A percentile compares a stretch with the other conserved stretches of the same genome.
Evolutionary conservation across 2,888 invertebrate genomes (phyloP).

Genomic region (Aporophyla lueneburgensis): DNA sequence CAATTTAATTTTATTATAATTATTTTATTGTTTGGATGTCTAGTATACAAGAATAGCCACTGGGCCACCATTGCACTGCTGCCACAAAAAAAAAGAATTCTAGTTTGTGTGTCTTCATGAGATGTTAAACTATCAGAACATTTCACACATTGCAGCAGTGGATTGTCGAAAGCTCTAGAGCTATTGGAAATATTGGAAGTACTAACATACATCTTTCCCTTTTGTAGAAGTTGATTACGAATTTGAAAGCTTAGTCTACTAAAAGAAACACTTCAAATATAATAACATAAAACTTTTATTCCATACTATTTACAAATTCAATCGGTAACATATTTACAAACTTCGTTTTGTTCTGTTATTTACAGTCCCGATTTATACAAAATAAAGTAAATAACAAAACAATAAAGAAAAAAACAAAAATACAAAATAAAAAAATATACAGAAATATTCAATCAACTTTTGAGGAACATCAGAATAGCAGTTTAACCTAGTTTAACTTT

Average conservation of each 20-base stretch:
- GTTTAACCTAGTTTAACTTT: conserved; percentile 10
- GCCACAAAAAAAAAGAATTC: too few species aligned
- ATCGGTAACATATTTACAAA: conserved; percentile 69
- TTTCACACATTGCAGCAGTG: neutral
- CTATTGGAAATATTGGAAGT: neutral
- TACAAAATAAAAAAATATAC: neutral
- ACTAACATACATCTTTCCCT: neutral
- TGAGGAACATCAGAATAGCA: conserved; percentile 14
- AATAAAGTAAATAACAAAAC: conserved; percentile 52
- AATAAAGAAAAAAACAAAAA: conserved; percentile 29
- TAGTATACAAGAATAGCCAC: neutral
- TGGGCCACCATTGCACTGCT: too few species aligned
- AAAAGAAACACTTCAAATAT: conserved; percentile 41
- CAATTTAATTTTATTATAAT: neutral
- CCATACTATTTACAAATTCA: conserved; percentile 62
- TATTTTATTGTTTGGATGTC: neutral
- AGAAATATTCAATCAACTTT: conserved; percentile 41
- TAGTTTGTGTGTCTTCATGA: neutral
- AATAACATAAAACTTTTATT: conserved; percentile 54
- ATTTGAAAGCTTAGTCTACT: neutral
- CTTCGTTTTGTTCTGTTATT: conserved; percentile 47
- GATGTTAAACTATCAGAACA: neutral
- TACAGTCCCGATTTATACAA: conserved; percentile 39
- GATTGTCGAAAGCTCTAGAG: neutral
- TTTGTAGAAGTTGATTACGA: neutral